Evolutionary conservation across 2,888 invertebrate genomes (phyloP), one percentile per base, ranked within the genome.

Genomic region (Acanthosoma haemorrhoidale): DNA sequence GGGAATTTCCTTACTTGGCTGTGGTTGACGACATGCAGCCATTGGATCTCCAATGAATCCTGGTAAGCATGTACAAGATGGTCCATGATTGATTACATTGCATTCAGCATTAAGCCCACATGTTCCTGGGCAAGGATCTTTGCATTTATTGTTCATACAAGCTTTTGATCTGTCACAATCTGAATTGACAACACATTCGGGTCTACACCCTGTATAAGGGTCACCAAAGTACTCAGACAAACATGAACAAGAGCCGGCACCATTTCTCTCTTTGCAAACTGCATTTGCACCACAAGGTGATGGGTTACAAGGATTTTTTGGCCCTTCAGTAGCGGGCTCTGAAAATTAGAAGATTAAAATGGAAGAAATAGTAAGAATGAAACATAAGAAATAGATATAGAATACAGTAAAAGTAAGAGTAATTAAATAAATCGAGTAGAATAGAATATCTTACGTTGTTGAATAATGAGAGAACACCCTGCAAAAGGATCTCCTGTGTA

Each of bases 281-380:
- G 94, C 87, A 79, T 94, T 94, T 11, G 90, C 87, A 32, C 94
- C 94, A 78, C 94, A 94, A 2, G 93, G 93, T 34, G 90, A 91
- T 36, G 91, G 92, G 79, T 89, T 88, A 78, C 94, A 94, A 15
- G 93, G 93, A 77, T 88, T 86, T 80, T 86, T 87, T 75, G 84
- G 86, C 78, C 86, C 87, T 78, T 86, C 87, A 73, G 80, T 82
- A 21, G 85, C 82, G 74, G 83, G 80, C 73, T 84, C 85, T 86
- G 76, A 74, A 80, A 36, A 59, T 59, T 16, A 11, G 11, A 34
- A 63, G 63, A 38, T 18, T 32, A 16, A 67, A 43, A 61, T 38
- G 66, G 11, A 59, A 59, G 34, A 18, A 32, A 5, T 11, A 21
- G 8, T 36, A 9, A 51, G 4, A 4, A 51, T 29, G 16, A 11